These are phyloP conservation scores for Triops cancriformis DNA, from an alignment of 1,140 invertebrate genomes.

Conservation along the genomic window DNA sequence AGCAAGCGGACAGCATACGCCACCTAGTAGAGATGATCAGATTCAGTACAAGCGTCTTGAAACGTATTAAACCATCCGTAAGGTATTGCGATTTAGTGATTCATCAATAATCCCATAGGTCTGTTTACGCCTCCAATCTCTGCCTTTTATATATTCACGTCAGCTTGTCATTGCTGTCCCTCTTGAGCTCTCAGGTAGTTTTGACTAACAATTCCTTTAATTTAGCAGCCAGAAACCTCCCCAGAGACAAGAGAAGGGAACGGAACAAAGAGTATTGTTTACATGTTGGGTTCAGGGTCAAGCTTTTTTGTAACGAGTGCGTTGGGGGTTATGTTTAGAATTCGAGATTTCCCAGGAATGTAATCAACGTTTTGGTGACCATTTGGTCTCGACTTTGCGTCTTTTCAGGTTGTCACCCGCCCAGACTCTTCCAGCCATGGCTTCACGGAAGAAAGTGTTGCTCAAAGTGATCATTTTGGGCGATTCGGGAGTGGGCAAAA, in stretches of 20 bases:
- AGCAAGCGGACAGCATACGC: neutral
- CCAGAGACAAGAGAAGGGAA: too few species aligned
- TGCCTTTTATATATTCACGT: neutral
- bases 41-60: neutral
- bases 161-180: neutral
- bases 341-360: too few species aligned
- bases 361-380: too few species aligned
- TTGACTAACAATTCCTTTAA: neutral
- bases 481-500: conserved; percentile 97
- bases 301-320: too few species aligned
- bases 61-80: neutral
- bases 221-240: too few species aligned
- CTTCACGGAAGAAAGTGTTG: conserved; percentile 89
- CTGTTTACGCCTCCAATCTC: neutral
- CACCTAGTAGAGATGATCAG: neutral
- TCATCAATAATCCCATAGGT: neutral
- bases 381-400: too few species aligned
- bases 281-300: too few species aligned
- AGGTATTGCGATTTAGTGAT: conserved; percentile 14
- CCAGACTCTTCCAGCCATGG: conserved; percentile 49
- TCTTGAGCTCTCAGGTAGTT: neutral
- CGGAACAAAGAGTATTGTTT: too few species aligned
- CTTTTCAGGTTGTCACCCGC: too few species aligned
- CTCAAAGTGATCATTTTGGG: conserved; percentile 97
- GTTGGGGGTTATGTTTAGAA: too few species aligned